Percentiles rank a stretch among this genome's conserved stretches.
Conservation (phyloP, 2,113 vertebrate species). For the Polypterus bichir region DNA sequence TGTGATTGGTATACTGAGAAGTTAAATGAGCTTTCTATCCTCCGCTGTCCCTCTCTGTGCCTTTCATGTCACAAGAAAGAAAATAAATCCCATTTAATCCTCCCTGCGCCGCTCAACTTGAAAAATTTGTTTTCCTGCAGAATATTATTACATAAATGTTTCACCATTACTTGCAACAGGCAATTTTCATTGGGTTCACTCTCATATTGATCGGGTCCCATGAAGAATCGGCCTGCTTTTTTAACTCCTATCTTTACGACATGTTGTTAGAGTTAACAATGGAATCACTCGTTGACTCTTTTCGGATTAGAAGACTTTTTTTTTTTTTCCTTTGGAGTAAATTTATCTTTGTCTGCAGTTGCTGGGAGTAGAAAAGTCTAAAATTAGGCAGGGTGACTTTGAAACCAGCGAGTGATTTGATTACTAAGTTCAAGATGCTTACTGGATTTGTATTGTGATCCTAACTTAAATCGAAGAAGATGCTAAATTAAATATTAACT, state of each 20-base stretch:
- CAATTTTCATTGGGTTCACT: conserved; percentile 3
- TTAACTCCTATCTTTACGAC: background rate
- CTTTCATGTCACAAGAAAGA: conserved; percentile 7
- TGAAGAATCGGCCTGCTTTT: background rate
- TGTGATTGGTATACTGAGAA: conserved; percentile 11
- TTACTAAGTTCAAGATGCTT: too few species aligned
- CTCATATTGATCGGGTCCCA: background rate
- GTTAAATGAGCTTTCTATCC: conserved; percentile 13
- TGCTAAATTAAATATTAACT: too few species aligned
- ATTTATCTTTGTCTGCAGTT: background rate
- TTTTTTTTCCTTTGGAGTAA: background rate
- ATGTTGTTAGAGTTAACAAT: background rate
- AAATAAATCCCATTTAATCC: background rate
- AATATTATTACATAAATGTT: conserved; percentile 6
- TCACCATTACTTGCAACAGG: conserved; percentile 3
- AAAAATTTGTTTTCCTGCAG: conserved; percentile 1
- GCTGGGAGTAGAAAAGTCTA: too few species aligned
- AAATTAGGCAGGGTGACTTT: too few species aligned
- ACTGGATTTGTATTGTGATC: too few species aligned
- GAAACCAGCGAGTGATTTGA: too few species aligned
- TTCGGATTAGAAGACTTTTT: background rate
- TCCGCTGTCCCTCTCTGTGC: background rate
- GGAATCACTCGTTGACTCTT: background rate
- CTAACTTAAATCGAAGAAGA: too few species aligned
- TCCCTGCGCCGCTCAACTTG: background rate